Conservation (phyloP, 2,797 vertebrate species). For the Alfaro cultratus region DNA sequence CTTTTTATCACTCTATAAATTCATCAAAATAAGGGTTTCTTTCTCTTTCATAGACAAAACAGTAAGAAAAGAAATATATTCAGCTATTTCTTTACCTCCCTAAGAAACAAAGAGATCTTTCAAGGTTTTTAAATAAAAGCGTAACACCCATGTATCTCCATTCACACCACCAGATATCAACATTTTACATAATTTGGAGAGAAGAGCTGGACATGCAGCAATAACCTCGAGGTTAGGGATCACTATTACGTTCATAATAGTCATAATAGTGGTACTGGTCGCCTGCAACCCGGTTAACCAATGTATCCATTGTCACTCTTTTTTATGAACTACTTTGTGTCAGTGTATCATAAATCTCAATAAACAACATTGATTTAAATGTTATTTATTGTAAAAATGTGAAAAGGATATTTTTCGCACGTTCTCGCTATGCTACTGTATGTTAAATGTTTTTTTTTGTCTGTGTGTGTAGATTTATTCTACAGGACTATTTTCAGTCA, state of each 20-base stretch:
- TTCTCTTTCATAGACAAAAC: slow-evolving; percentile 6
- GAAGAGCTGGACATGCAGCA: not conserved
- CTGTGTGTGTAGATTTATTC: not conserved
- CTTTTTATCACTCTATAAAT: slow-evolving; percentile 6
- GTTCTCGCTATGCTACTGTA: not conserved
- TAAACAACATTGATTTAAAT: not conserved
- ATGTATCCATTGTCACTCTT: not conserved
- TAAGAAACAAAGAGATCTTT: slow-evolving; percentile 20
- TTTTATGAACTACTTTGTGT: not conserved
- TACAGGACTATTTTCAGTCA: not conserved
- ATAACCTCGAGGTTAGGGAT: not conserved
- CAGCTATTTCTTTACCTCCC: not conserved
- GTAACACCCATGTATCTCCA: slow-evolving; percentile 38
- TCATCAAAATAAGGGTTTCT: slow-evolving; percentile 38
- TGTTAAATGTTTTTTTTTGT: slow-evolving; percentile 2
- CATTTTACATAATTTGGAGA: slow-evolving; percentile 32
- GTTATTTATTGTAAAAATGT: not conserved
- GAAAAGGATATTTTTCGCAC: not conserved
- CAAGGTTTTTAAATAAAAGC: slow-evolving; percentile 62
- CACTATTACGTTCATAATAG: not conserved
- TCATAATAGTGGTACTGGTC: not conserved
- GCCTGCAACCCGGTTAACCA: accelerated
- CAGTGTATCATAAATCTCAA: not conserved
- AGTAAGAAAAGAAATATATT: slow-evolving; percentile 14
- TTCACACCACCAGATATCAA: slow-evolving; percentile 43